Evolutionary conservation across 2,888 invertebrate species (phyloP), one percentile per base, ranked within the genome.

Genomic region (Tenthredo livida): DNA sequence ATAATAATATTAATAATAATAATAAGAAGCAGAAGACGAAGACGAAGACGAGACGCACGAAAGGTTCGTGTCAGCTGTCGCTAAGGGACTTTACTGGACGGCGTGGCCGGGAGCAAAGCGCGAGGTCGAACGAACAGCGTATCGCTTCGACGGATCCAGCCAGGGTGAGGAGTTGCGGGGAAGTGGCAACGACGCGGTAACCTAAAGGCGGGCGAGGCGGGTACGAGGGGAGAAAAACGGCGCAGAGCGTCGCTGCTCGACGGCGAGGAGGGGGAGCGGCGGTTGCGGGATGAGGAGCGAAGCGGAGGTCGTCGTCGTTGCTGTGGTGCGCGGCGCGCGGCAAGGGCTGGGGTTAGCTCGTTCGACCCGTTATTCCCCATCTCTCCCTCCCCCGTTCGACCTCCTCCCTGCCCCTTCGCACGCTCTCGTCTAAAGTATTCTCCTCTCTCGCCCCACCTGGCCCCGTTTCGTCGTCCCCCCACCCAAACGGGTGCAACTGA

Each of bases 341-440:
- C 89, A 89, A 77, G 72, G 85, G 90, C 91, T 92, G 90, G 91
- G 92, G 92, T 92, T 92, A 92, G 93, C 93, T 93, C 92, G 93
- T 93, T 93, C 93, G 93, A 93, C 93, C 93, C 93, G 93, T 93
- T 92, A 92, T 92, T 92, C 92, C 92, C 90, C 88, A 92, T 89
- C 90, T 43, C 80, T 67, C 70, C 88, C 92, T 89, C 90, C 47
- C 58, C 54, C 84, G 72, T 50, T 58, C 58, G 43, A 61, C 84
- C 84, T 84, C 86, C 86, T 83, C 75, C 73, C 80, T 43, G 37
- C 70, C 84, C 65, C 78, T 78, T 12, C 21, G 50, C 21, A 21
- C 67, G 12, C 73, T 15, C 21, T 47, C 67, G 17, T 70, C 84
- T 33, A 67, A 67, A 67, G 67, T 33, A 77, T 61, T 43, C 70